Conservation (phyloP, 2,797 vertebrate genomes). For the Sciurus vulgaris region DNA sequence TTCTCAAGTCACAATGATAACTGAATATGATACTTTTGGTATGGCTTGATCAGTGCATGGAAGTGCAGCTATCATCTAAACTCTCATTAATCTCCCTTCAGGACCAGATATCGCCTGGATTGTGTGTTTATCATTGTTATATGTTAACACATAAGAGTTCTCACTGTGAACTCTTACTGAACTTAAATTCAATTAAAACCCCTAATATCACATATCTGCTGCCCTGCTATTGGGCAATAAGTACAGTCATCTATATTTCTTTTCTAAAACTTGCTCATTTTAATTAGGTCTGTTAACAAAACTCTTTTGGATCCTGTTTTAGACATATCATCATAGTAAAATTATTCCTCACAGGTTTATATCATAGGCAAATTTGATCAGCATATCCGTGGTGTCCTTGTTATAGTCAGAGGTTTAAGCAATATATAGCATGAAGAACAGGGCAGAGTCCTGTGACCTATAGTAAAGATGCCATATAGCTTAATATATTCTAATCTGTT, state of each 20-base stretch:
- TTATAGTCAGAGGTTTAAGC: neutral
- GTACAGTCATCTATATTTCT: neutral
- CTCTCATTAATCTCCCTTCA: neutral
- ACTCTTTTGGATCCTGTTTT: neutral
- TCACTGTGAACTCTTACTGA: neutral
- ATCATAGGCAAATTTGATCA: neutral
- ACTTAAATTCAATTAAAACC: neutral
- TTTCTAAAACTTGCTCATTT: constrained; percentile 4
- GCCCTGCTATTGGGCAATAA: neutral
- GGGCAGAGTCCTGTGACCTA: neutral
- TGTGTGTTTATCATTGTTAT: neutral
- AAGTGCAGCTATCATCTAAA: neutral
- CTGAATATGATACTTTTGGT: neutral
- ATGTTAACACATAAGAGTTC: neutral
- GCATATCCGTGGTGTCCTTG: neutral
- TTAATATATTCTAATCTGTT: neutral
- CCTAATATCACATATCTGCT: neutral
- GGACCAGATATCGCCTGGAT: neutral
- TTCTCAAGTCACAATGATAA: neutral
- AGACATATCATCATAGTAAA: neutral
- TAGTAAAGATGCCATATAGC: neutral
- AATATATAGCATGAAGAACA: neutral
- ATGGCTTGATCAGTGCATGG: neutral
- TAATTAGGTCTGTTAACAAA: neutral
- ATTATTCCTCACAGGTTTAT: neutral